A percentile compares a stretch with the other conserved stretches of the same genome.
Conservation (phyloP, 2,888 invertebrate genomes). For the Lasioglossum villosulum region DNA sequence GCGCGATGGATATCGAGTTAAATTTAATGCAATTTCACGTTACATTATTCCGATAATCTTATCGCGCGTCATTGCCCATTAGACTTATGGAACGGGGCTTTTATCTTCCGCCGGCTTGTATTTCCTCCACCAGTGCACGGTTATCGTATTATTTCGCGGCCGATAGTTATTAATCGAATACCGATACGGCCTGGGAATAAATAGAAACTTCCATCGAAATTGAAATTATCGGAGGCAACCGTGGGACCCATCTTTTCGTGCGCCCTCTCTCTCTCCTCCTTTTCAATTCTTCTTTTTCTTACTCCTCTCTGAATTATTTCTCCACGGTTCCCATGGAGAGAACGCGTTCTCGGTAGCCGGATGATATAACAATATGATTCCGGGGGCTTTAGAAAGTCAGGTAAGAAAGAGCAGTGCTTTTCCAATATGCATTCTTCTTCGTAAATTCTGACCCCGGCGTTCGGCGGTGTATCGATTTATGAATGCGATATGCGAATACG, state of each 20-base stretch:
- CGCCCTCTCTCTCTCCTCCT: not conserved
- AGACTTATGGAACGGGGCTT: conserved; percentile 66
- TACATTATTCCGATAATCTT: conserved; percentile 73
- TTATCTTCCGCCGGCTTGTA: conserved; percentile 59
- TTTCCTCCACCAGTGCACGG: conserved; percentile 46
- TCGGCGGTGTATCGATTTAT: conserved; percentile 24
- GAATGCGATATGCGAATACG: conserved; percentile 35
- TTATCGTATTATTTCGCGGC: conserved; percentile 62
- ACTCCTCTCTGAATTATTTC: not conserved
- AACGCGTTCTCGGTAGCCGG: not conserved
- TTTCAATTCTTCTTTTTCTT: not conserved
- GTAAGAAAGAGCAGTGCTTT: conserved; percentile 19
- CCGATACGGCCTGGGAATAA: conserved; percentile 51
- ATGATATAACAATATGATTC: conserved; percentile 36
- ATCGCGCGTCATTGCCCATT: conserved; percentile 70
- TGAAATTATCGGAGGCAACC: conserved; percentile 42
- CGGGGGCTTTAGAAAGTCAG: conserved; percentile 11
- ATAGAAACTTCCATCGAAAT: conserved; percentile 53
- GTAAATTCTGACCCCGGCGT: conserved; percentile 32
- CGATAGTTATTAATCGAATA: conserved; percentile 67
- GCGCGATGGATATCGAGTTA: conserved; percentile 65
- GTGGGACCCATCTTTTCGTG: conserved; percentile 19
- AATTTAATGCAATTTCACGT: conserved; percentile 72
- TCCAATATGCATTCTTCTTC: conserved; percentile 35
- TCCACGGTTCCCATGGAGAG: not conserved